Conservation (phyloP, 1,140 invertebrate genomes). For the Hylaeus anthracinus region DNA sequence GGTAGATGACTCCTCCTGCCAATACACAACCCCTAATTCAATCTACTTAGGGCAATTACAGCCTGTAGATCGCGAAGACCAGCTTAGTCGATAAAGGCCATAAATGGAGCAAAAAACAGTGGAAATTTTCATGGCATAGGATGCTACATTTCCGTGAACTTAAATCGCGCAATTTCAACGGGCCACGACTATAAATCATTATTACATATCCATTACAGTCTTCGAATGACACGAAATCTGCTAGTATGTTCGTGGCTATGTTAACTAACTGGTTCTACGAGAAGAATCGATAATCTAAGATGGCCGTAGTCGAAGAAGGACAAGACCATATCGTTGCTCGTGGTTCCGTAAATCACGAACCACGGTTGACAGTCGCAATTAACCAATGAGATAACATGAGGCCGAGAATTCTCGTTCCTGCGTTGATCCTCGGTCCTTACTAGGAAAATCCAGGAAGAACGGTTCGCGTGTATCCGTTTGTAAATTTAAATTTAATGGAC, state of each 20-base stretch:
- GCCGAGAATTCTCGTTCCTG: constrained; percentile 34
- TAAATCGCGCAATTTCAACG: constrained; percentile 1
- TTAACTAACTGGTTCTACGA: constrained; percentile 60
- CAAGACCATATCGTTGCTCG: constrained; percentile 60
- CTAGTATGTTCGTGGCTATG: constrained; percentile 16
- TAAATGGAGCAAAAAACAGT: no score
- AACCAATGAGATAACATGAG: constrained; percentile 69
- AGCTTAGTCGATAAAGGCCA: no score
- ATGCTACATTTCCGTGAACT: not conserved
- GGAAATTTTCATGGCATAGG: no score
- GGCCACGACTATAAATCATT: constrained; percentile 37
- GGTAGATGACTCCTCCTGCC: no score
- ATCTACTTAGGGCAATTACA: no score
- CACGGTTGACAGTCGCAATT: constrained; percentile 68
- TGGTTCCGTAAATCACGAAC: constrained; percentile 66
- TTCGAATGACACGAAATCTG: constrained; percentile 23
- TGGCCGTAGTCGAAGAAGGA: constrained; percentile 45
- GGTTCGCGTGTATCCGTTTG: not conserved
- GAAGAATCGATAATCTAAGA: constrained; percentile 68
- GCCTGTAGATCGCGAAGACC: no score
- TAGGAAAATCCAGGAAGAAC: constrained; percentile 37
- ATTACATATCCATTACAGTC: constrained; percentile 31
- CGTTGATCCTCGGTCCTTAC: not conserved
- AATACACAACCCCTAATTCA: no score
- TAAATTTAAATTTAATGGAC: constrained; percentile 36